Evolutionary conservation across 2,888 invertebrate genomes (phyloP), one percentile per base, ranked within the genome.

Genomic region (Hofmannophila pseudospretella): DNA sequence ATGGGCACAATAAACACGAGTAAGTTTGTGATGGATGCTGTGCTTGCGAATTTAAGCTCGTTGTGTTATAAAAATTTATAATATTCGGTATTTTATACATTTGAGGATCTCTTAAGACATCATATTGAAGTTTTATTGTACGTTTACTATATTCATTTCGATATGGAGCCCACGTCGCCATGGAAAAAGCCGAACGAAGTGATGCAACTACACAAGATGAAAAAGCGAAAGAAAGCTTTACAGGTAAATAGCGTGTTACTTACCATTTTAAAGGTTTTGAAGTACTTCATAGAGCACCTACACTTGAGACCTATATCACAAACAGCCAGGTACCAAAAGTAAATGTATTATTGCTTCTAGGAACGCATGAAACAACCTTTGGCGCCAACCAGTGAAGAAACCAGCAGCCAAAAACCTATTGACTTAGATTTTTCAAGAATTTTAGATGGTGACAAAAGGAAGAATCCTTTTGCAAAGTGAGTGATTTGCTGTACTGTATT

Each of bases 191-290:
- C 90, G 23, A 85, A 81, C 52, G 89, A 90, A 70, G 87, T 88
- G 40, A 92, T 95, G 92, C 91, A 91, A 65, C 71, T 94, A 37
- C 93, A 94, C 68, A 90, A 92, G 49, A 69, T 95, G 42, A 94
- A 94, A 68, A 89, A 91, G 55, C 92, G 92, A 65, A 94, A 95
- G 67, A 91, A 90, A 71, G 93, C 94, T 16, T 77, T 96, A 32
- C 92, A 94, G 74, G 93, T 92, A 42, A 23, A 34, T n/a, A n/a
- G n/a, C n/a, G n/a, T n/a, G n/a, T n/a, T 26, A 41, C 32, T 29
- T 36, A 7, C 7, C 3, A 20, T 20, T 20, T 5, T 20, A 3
- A 20, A 20, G 3, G 7, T 20, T 7, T n/a, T n/a, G n/a, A n/a
- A n/a, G n/a, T n/a, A n/a, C n/a, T n/a, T n/a, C n/a, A n/a, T n/a